These are phyloP conservation scores for Homarus gammarus DNA, from an alignment of 2,888 invertebrate species.

Conservation along the genomic window DNA sequence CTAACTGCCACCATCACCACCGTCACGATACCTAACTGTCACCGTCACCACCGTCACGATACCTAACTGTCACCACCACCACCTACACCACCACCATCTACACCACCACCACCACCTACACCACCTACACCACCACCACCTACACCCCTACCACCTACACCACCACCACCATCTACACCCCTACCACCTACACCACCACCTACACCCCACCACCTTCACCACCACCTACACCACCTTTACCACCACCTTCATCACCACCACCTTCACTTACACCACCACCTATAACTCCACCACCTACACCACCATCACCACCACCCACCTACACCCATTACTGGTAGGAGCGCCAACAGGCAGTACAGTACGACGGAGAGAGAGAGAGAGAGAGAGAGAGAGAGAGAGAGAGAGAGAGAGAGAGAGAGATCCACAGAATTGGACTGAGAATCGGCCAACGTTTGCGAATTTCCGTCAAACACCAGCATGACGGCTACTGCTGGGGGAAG, in stretches of 20 bases:
- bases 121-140: not conserved
- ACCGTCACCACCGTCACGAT: no score
- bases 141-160: not conserved
- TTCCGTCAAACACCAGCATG: no score
- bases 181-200: not conserved
- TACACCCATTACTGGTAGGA: no score
- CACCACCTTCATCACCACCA: not conserved
- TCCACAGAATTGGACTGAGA: not conserved
- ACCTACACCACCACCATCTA: no score
- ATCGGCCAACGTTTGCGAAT: no score
- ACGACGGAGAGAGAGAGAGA: slow-evolving; percentile 20
- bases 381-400: slow-evolving; percentile 21
- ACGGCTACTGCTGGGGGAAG: no score
- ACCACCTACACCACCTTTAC: not conserved
- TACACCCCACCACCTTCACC: not conserved
- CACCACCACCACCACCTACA: no score
- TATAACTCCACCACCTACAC: not conserved
- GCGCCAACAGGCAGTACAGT: not conserved
- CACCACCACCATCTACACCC: not conserved
- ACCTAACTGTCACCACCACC: no score
- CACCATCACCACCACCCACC: not conserved
- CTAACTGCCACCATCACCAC: not conserved
- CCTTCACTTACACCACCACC: not conserved
- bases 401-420: slow-evolving; percentile 31
- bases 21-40: no score